Percentiles rank a stretch among this genome's conserved stretches.
These are phyloP conservation scores for Centroberyx gerrardi DNA, from an alignment of 2,797 vertebrate species.

Conservation along the genomic window DNA sequence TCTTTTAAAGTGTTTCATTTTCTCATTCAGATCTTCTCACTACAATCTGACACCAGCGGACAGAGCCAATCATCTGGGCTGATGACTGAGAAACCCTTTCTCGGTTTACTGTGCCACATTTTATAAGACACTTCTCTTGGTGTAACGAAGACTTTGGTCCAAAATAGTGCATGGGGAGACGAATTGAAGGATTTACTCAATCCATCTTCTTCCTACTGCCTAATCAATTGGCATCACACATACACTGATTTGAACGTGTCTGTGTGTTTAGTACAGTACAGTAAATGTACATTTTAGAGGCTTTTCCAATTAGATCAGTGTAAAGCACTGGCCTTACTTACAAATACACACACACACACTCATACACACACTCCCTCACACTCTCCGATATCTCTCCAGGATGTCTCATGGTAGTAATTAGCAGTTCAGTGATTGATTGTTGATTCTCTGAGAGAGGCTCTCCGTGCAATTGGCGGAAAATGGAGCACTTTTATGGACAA, in stretches of 20 bases:
- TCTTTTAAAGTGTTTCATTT: conserved; percentile 4
- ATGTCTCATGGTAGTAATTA: conserved; percentile 65
- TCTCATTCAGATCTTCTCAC: conserved; percentile 16
- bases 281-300: neutral
- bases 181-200: conserved; percentile 56
- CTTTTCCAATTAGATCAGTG: too few relatives aligned
- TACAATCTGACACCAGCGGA: neutral
- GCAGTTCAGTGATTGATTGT: conserved; percentile 59
- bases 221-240: too few relatives aligned
- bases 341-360: neutral
- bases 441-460: conserved; percentile 38
- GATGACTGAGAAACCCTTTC: neutral
- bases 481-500: conserved; percentile 42
- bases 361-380: neutral
- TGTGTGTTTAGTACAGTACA: conserved; percentile 17
- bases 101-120: neutral
- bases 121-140: conserved; percentile 27
- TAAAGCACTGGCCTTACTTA: neutral
- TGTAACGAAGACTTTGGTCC: conserved; percentile 43
- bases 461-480: conserved; percentile 50
- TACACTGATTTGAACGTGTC: too few relatives aligned
- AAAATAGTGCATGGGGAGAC: conserved; percentile 22
- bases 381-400: conserved; percentile 13
- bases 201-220: too few relatives aligned
- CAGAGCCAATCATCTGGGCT: conserved; percentile 13